Conservation (phyloP, 1,140 invertebrate species). For the Sitophilus oryzae region DNA sequence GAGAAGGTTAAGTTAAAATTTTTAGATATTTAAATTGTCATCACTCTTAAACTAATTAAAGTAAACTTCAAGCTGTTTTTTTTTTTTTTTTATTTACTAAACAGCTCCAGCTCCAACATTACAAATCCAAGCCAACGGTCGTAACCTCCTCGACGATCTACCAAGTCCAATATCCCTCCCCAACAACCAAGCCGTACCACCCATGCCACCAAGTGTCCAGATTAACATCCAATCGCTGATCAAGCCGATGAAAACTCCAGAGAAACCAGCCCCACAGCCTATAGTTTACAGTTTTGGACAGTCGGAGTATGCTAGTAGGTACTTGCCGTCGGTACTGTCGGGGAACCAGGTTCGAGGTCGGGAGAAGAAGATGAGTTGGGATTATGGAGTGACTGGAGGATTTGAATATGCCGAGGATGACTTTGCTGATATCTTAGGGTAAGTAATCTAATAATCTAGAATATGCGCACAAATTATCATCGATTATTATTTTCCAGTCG, state of each 20-base stretch:
- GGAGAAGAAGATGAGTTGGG: conserved; percentile 37
- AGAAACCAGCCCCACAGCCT: conserved; percentile 34
- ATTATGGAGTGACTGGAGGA: conserved; percentile 27
- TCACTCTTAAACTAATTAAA: too few species aligned
- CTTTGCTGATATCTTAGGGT: conserved; percentile 56
- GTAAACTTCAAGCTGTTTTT: not conserved
- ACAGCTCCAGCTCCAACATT: not conserved
- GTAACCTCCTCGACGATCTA: conserved; percentile 13
- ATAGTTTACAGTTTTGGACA: conserved; percentile 42
- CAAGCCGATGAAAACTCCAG: conserved; percentile 34
- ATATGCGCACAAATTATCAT: not conserved
- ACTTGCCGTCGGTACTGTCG: conserved; percentile 16
- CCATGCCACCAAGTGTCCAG: conserved; percentile 32
- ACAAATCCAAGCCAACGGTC: conserved; percentile 20
- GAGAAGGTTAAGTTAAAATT: too few species aligned
- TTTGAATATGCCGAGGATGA: conserved; percentile 50
- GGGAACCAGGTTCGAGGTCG: conserved; percentile 31
- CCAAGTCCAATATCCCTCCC: not conserved
- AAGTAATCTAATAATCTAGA: too few species aligned
- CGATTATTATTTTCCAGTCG: not conserved
- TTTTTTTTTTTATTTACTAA: conserved; percentile 10
- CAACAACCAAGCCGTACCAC: not conserved
- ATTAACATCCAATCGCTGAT: conserved; percentile 40
- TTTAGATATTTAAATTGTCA: too few species aligned
- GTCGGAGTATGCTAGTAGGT: conserved; percentile 25